Conservation (phyloP, 2,113 vertebrate species). For the Geococcyx californianus region DNA sequence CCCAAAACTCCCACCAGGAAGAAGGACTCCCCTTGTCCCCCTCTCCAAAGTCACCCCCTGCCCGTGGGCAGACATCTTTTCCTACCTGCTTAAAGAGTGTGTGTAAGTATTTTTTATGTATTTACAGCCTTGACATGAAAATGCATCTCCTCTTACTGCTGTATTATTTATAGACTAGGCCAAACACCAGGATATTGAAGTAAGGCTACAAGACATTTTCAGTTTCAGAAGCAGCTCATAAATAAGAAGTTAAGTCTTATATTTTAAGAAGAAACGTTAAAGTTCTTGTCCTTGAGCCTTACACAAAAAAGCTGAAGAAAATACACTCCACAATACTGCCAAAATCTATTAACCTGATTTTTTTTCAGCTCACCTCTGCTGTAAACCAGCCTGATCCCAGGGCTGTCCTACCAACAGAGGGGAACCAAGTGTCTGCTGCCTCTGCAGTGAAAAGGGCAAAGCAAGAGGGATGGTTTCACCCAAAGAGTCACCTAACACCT, state of each 20-base stretch:
- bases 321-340: not conserved
- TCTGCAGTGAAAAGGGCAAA: not conserved
- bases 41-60: not conserved
- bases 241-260: constrained; percentile 52
- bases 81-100: not conserved
- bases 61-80: not conserved
- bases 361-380: not conserved
- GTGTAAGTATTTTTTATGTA: not conserved
- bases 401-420: not conserved
- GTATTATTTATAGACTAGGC: constrained; percentile 51
- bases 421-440: not conserved
- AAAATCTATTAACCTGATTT: not conserved
- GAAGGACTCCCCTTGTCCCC: not conserved
- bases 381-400: not conserved
- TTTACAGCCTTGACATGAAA: constrained; percentile 19
- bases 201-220: not conserved
- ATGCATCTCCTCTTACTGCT: not conserved
- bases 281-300: constrained; percentile 45
- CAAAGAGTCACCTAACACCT: too few species aligned
- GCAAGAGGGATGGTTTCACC: not conserved
- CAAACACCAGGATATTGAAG: not conserved
- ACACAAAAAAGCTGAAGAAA: constrained; percentile 36
- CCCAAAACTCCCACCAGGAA: not conserved
- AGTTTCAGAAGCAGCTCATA: constrained; percentile 53
- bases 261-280: constrained; percentile 21